A percentile compares a stretch with the other conserved stretches of the same genome.
Evolutionary conservation across 2,888 invertebrate genomes (phyloP).

Genomic region (Leptura quadrifasciata): DNA sequence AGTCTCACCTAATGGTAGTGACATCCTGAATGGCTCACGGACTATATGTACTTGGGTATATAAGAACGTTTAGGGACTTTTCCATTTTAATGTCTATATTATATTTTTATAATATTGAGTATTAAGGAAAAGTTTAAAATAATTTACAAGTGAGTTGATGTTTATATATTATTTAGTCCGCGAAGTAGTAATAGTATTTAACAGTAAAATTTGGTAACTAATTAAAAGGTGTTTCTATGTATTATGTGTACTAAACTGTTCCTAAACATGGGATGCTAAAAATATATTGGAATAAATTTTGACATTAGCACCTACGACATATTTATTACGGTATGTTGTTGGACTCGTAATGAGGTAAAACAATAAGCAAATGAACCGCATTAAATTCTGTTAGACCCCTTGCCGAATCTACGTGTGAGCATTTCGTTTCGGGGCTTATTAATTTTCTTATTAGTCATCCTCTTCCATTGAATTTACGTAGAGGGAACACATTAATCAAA

Average conservation of each 20-base stretch:
- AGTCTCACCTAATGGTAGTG: too few species aligned
- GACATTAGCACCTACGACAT: background rate
- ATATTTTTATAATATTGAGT: background rate
- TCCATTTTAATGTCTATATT: background rate
- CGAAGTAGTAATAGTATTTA: constrained; percentile 1
- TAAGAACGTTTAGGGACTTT: background rate
- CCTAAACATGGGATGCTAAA: background rate
- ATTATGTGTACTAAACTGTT: background rate
- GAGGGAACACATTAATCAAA: background rate
- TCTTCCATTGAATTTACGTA: background rate
- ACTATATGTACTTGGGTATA: too few species aligned
- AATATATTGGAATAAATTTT: background rate
- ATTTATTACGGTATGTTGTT: background rate
- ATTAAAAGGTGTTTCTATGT: background rate
- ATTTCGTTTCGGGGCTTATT: background rate
- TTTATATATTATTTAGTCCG: background rate
- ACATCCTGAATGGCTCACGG: too few species aligned
- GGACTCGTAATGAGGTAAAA: constrained; percentile 23
- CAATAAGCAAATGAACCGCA: constrained; percentile 13
- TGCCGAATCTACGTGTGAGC: background rate
- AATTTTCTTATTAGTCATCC: background rate
- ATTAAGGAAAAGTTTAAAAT: background rate
- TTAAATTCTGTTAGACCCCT: constrained; percentile 15
- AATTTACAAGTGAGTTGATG: background rate
- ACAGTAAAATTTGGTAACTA: background rate